phyloP scores from a whole-genome alignment of 2,797 vertebrate species.

The Falco columbarius region DNA sequence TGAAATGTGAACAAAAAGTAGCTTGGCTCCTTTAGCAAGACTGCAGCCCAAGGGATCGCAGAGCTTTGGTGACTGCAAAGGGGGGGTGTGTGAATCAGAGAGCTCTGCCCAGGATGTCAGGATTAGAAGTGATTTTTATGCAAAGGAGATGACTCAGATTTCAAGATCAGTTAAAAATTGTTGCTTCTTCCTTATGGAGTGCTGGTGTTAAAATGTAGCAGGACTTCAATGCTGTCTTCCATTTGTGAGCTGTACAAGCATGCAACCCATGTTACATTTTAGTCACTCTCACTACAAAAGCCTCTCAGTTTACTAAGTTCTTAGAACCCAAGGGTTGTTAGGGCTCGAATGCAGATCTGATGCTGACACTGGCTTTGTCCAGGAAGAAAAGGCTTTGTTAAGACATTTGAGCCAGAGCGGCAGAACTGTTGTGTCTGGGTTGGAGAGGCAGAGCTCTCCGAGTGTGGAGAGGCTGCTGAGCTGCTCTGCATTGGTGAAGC shows the following conservation, averaged over 20 bases:
- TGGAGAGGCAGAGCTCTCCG: neutral
- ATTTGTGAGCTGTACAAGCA: neutral
- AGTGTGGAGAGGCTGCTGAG: neutral
- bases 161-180: conserved; percentile 30
- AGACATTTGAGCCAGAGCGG: neutral
- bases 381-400: neutral
- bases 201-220: neutral
- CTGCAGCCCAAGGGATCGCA: neutral
- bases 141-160: conserved; percentile 49
- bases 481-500: neutral
- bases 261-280: neutral
- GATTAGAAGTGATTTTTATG: conserved; percentile 39
- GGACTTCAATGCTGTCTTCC: neutral
- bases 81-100: neutral
- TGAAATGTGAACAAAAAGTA: neutral
- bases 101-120: conserved; percentile 29
- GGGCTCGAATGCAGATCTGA: neutral
- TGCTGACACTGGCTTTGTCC: neutral
- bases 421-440: neutral
- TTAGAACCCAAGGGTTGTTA: neutral
- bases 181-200: neutral
- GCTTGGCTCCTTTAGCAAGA: neutral
- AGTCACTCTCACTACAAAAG: neutral
- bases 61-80: neutral
- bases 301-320: neutral